Percentiles rank a stretch among this genome's conserved stretches.
These are phyloP conservation scores for Drosophila ironensis DNA, from an alignment of 1,140 invertebrate genomes.

Conservation along the genomic window DNA sequence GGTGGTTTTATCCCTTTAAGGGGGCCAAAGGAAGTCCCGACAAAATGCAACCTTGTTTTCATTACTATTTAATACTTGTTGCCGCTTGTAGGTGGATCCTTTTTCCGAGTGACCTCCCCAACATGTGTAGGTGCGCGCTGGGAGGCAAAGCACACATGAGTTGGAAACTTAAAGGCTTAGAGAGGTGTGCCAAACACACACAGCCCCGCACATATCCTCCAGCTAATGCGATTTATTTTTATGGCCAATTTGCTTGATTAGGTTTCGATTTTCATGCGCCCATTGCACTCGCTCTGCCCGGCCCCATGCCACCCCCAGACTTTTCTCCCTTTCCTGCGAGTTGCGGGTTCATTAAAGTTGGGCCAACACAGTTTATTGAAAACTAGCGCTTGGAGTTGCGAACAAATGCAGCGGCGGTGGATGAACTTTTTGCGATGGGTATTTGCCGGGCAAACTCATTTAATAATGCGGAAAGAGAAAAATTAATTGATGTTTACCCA, in stretches of 20 bases:
- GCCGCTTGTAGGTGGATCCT: background rate
- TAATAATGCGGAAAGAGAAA: slow-evolving; percentile 45
- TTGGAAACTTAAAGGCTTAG: slow-evolving; percentile 68
- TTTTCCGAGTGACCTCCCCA: background rate
- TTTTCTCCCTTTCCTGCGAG: background rate
- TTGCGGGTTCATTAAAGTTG: slow-evolving; percentile 55
- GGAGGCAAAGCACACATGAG: slow-evolving; percentile 48
- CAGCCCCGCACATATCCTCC: slow-evolving; percentile 13
- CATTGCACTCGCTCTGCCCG: slow-evolving; percentile 45
- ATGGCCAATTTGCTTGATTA: slow-evolving; percentile 80
- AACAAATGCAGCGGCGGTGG: background rate
- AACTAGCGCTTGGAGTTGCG: background rate
- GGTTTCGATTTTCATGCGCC: slow-evolving; percentile 76
- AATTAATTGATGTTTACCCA: background rate
- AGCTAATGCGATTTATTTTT: slow-evolving; percentile 78
- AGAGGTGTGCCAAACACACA: slow-evolving; percentile 47
- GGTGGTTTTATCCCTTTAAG: too few species aligned
- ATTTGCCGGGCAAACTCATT: slow-evolving; percentile 13
- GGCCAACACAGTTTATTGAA: slow-evolving; percentile 42
- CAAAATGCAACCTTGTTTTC: too few species aligned
- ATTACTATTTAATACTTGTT: too few species aligned
- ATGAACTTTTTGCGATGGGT: slow-evolving; percentile 20
- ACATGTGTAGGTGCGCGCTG: background rate
- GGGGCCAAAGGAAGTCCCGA: too few species aligned
- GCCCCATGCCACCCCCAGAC: background rate